Evolutionary conservation across 2,113 vertebrate genomes (phyloP).

Genomic region (Origma solitaria): DNA sequence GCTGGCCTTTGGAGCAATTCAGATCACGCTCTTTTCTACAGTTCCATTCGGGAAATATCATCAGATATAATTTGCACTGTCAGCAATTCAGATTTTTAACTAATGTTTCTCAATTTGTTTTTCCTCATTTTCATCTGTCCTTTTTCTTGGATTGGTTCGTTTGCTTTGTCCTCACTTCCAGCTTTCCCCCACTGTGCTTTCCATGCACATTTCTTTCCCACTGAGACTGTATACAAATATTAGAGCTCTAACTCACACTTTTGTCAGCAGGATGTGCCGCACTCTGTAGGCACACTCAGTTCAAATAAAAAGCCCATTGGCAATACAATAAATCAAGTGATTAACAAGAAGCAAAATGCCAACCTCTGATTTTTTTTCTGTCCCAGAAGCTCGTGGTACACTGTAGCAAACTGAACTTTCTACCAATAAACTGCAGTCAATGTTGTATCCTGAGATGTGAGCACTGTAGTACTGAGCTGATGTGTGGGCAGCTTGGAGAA

Average conservation of each 20-base stretch:
- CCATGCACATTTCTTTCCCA: constrained; percentile 32
- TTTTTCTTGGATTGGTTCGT: constrained; percentile 24
- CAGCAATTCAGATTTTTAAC: constrained; percentile 4
- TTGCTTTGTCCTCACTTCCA: constrained; percentile 22
- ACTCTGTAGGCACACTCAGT: not conserved
- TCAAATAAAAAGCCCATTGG: constrained; percentile 47
- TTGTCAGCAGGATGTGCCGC: constrained; percentile 14
- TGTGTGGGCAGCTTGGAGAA: not conserved
- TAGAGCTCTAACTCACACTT: constrained; percentile 54
- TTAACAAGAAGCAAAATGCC: constrained; percentile 49
- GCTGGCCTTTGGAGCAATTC: not conserved
- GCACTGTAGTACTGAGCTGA: not conserved
- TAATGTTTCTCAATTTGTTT: not conserved
- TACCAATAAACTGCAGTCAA: not conserved
- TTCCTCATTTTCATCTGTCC: not conserved
- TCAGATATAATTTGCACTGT: not conserved
- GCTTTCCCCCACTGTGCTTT: not conserved
- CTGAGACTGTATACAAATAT: constrained; percentile 56
- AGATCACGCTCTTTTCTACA: not conserved
- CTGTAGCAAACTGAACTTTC: not conserved
- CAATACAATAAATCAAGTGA: constrained; percentile 49
- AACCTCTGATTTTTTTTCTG: not conserved
- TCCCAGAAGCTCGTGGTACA: not conserved
- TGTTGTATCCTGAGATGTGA: not conserved
- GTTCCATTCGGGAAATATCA: not conserved